Evolutionary conservation across 2,113 vertebrate species (phyloP).

Genomic region (Prinia subflava): DNA sequence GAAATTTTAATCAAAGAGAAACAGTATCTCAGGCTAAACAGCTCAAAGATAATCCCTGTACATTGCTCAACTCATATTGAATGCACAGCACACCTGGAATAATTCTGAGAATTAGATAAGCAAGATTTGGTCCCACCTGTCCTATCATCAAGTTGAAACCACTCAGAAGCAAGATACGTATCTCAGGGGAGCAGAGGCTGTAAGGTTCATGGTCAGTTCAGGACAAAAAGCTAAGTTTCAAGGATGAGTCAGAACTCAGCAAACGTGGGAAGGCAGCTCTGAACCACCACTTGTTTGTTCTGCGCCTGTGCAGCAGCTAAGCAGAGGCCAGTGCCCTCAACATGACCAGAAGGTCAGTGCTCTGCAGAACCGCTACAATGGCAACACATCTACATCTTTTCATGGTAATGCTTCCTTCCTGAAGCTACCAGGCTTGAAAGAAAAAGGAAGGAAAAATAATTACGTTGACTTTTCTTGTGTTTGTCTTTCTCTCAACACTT

Average conservation of each 20-base stretch:
- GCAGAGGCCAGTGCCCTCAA: neutral
- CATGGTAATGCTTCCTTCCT: neutral
- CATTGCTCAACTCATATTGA: neutral
- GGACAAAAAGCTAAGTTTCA: neutral
- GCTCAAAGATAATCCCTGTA: neutral
- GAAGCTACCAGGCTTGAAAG: neutral
- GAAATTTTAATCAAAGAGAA: neutral
- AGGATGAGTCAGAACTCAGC: neutral
- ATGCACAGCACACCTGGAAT: neutral
- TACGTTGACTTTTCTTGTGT: neutral
- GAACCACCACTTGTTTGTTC: neutral
- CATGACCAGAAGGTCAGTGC: neutral
- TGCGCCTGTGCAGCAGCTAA: neutral
- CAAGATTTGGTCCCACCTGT: neutral
- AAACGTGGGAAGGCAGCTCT: neutral
- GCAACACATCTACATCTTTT: neutral
- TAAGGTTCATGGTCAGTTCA: neutral
- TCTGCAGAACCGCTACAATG: neutral
- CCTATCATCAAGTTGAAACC: neutral
- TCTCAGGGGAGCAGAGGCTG: neutral
- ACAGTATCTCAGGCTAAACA: neutral
- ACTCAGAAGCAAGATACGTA: neutral
- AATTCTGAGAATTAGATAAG: neutral
- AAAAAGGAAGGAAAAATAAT: neutral
- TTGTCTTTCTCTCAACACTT: neutral